These are phyloP conservation scores for Aleiodes leptofemur DNA, from an alignment of 2,888 invertebrate genomes.

Conservation along the genomic window DNA sequence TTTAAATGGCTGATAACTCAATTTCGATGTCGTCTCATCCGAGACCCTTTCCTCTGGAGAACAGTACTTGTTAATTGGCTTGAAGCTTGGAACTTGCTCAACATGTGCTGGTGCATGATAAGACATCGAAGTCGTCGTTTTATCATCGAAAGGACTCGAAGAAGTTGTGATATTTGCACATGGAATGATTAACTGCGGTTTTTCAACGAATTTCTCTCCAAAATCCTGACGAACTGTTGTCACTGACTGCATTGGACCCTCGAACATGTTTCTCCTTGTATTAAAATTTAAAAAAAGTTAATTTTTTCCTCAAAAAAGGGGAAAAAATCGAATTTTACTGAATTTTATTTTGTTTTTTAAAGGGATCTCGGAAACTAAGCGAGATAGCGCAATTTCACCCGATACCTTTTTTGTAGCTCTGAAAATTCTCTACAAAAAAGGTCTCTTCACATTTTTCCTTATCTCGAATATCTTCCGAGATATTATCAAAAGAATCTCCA, in stretches of 20 bases:
- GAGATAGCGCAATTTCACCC: too few species aligned
- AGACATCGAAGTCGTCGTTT: conserved; percentile 65
- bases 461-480: too few species aligned
- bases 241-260: conserved; percentile 67
- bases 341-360: too few species aligned
- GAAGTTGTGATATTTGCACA: conserved; percentile 65
- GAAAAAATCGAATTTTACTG: too few species aligned
- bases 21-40: conserved; percentile 70
- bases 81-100: conserved; percentile 66
- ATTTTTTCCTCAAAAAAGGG: too few species aligned
- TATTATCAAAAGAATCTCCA: too few species aligned
- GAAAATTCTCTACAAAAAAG: too few species aligned
- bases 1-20: conserved; percentile 70
- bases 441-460: too few species aligned
- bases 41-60: conserved; percentile 63
- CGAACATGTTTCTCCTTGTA: conserved; percentile 56
- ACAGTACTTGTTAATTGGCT: conserved; percentile 65
- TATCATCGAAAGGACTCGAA: conserved; percentile 61
- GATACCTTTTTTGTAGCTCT: too few species aligned
- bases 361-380: too few species aligned
- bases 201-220: conserved; percentile 61
- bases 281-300: background rate
- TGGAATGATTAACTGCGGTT: conserved; percentile 66
- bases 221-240: conserved; percentile 70
- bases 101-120: conserved; percentile 66